Percentiles rank a stretch among this genome's conserved stretches.
phyloP scores from a whole-genome alignment of 2,113 vertebrate species.

The Clinocottus analis region DNA sequence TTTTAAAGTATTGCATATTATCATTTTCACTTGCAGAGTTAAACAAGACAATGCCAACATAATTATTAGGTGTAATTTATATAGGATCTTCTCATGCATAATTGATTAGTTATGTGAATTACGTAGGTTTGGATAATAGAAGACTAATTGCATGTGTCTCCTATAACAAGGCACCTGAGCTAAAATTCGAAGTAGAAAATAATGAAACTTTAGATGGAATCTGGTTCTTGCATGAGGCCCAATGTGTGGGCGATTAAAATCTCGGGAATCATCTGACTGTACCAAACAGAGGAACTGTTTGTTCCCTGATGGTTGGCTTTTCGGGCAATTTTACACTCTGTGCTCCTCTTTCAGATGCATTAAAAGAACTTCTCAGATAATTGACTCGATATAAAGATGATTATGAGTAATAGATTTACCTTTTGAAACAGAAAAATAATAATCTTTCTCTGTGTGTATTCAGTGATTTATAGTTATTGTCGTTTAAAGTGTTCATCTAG shows the following conservation, averaged over 20 bases:
- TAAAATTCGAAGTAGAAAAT: not conserved
- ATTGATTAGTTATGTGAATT: not conserved
- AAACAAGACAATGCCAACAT: no score
- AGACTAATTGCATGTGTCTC: not conserved
- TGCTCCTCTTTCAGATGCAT: not conserved
- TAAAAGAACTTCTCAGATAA: constrained; percentile 13
- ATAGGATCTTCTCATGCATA: not conserved
- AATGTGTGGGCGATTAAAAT: not conserved
- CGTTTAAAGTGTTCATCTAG: not conserved
- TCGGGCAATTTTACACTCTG: not conserved
- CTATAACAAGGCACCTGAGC: not conserved
- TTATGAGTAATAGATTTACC: not conserved
- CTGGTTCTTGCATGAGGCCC: not conserved
- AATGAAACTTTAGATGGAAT: not conserved
- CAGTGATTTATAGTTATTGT: not conserved
- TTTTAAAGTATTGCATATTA: no score
- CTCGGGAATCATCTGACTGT: constrained; percentile 36
- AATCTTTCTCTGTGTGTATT: not conserved
- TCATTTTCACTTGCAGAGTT: no score
- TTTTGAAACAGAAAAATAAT: not conserved
- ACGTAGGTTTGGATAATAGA: not conserved
- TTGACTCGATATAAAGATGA: constrained; percentile 9
- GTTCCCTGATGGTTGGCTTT: constrained; percentile 44
- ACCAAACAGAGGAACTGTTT: constrained; percentile 39
- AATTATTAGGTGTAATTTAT: no score